phyloP scores from a whole-genome alignment of 2,113 vertebrate species.

The Macaca mulatta region DNA sequence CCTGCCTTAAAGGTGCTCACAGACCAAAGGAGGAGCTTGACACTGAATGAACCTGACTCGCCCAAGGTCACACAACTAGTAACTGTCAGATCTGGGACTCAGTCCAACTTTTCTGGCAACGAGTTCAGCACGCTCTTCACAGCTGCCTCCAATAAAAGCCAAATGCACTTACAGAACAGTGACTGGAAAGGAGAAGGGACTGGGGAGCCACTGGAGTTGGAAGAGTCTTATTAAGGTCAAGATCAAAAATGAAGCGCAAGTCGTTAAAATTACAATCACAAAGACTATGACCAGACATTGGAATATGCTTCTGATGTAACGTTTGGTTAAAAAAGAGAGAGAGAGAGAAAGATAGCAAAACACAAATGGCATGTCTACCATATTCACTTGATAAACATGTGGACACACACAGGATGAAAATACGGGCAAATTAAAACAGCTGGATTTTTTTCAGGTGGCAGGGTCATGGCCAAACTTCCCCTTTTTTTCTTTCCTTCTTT shows the following conservation, averaged over 20 bases:
- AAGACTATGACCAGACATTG: neutral
- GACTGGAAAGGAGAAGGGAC: neutral
- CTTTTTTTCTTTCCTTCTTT: neutral
- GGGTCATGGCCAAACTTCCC: neutral
- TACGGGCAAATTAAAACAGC: neutral
- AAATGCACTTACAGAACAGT: neutral
- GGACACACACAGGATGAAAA: neutral
- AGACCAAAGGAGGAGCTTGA: neutral
- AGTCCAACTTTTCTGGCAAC: neutral
- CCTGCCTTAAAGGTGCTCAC: neutral
- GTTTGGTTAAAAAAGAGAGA: neutral
- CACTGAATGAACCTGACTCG: conserved; percentile 47
- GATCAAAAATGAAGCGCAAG: conserved; percentile 39
- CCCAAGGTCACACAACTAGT: conserved; percentile 61
- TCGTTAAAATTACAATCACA: neutral
- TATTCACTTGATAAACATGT: neutral
- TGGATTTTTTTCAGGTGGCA: neutral
- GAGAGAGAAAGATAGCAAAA: neutral
- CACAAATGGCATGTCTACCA: neutral
- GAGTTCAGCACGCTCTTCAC: neutral
- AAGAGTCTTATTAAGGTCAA: neutral
- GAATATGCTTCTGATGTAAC: neutral
- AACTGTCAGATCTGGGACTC: conserved; percentile 27
- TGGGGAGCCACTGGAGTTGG: neutral
- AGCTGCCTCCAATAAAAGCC: conserved; percentile 53